Percentiles rank a stretch among this genome's conserved stretches.
phyloP scores from a whole-genome alignment of 2,888 invertebrate genomes.

The Thera obeliscata region DNA sequence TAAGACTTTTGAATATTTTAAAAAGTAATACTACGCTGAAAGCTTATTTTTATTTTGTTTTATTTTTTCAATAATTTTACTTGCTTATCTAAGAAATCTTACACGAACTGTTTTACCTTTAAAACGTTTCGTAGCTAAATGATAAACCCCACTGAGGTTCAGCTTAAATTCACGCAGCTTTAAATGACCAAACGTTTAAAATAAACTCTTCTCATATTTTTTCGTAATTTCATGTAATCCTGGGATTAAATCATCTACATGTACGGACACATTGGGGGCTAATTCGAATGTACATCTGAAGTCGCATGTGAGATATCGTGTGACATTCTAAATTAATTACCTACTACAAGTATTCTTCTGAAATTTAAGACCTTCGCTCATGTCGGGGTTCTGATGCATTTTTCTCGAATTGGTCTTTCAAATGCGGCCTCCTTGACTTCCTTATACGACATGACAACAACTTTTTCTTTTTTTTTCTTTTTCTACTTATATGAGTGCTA shows the following conservation, averaged over 20 bases:
- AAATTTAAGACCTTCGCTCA: too few species aligned
- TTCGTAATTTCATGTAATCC: slow-evolving; percentile 59
- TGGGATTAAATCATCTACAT: slow-evolving; percentile 60
- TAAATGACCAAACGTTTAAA: slow-evolving; percentile 36
- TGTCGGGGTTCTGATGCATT: too few species aligned
- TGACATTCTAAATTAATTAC: not conserved
- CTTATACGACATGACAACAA: too few species aligned
- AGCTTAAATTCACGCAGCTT: slow-evolving; percentile 3
- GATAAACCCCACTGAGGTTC: not conserved
- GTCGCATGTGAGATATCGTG: slow-evolving; percentile 9
- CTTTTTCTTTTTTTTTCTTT: too few species aligned
- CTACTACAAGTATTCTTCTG: too few species aligned
- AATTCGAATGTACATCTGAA: slow-evolving; percentile 4
- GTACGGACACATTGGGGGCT: slow-evolving; percentile 52
- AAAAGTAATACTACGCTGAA: not conserved
- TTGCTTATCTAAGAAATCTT: not conserved
- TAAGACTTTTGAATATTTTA: slow-evolving; percentile 1
- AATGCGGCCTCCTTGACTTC: too few species aligned
- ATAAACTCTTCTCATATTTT: slow-evolving; percentile 50
- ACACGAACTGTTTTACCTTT: too few species aligned
- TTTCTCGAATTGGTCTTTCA: too few species aligned
- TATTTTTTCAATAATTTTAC: not conserved
- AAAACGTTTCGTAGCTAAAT: not conserved
- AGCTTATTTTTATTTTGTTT: not conserved
- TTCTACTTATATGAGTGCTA: too few species aligned